Evolutionary conservation across 2,113 vertebrate species (phyloP).

Genomic region (Nothobranchius kuhntae): DNA sequence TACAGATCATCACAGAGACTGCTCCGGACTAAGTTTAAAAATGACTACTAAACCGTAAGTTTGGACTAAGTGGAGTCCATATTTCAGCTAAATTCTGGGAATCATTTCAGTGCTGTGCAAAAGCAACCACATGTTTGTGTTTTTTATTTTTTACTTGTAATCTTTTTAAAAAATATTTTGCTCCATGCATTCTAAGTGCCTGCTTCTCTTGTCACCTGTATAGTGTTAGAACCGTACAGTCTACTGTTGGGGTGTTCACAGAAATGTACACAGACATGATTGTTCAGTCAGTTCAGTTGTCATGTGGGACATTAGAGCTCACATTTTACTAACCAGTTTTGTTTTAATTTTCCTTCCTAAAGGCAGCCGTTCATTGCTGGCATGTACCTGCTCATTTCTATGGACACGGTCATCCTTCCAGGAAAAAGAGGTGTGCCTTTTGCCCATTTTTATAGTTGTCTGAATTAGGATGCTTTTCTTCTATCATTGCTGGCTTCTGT

Average conservation of each 20-base stretch:
- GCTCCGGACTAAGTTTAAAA: constrained; percentile 89
- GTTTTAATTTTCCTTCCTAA: constrained; percentile 11
- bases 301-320: background rate
- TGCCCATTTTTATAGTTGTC: background rate
- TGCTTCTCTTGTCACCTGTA: too few relatives aligned
- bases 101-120: background rate
- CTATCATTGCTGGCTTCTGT: too few relatives aligned
- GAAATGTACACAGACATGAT: too few relatives aligned
- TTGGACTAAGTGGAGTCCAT: background rate
- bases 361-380: constrained; percentile 96
- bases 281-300: too few relatives aligned
- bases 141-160: too few relatives aligned
- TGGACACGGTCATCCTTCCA: constrained; percentile 89
- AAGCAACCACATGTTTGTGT: too few relatives aligned
- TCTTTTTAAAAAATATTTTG: too few relatives aligned
- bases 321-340: background rate
- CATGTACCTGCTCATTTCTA: constrained; percentile 95
- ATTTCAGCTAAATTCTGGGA: background rate
- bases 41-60: constrained; percentile 94
- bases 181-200: too few relatives aligned
- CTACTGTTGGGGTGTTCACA: too few relatives aligned
- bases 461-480: too few relatives aligned
- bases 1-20: constrained; percentile 94
- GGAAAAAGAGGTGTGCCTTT: constrained; percentile 85
- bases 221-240: too few relatives aligned